Base-by-base conservation (phyloP, 2,888 invertebrate species). In the Nomada lathburiana region DNA sequence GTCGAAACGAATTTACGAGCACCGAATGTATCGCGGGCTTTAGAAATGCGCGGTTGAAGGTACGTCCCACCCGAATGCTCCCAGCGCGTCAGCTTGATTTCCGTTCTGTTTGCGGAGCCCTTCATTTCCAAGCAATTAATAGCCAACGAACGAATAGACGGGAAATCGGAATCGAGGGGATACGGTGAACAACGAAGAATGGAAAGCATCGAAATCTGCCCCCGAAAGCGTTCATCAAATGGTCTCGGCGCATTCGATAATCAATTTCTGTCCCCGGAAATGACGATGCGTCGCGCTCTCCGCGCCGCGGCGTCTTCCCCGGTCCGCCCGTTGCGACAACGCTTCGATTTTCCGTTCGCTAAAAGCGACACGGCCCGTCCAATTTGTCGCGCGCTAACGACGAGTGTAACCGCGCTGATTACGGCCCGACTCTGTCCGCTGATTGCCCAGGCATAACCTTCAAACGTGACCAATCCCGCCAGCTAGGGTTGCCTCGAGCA, bases 381-480 rank as follows among this genome's bases (percentile, higher is more conserved):
- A 84, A 86, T 88, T 88, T 86, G 69, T 76, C 82, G 74, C 47
- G 67, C 80, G 78, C 83, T 85, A 85, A 76, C 83, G 74, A 67
- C 74, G 65, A 36, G 50, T 74, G 84, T 86, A 87, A 88, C 88
- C 86, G 76, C 26, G 64, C 77, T 81, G 88, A 87, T 87, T 86
- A 87, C 84, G 64, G 62, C 53, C 68, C 52, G 74, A 44, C 47
- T 69, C 57, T 53, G 73, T 76, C 78, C 83, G 83, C 85, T 77
- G 86, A 89, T 88, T 85, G 83, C 85, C 70, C 84, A 72, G 80
- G 88, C 83, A 84, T 86, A 88, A 89, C 84, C 80, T 50, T 67
- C 16, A 59, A 65, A 80, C 75, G 73, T 47, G 74, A 52, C 71
- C 65, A 36, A 68, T 73, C 20, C 20, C 60, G 59, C 9, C 71